Conservation (phyloP, 2,797 vertebrate genomes). For the Poeciliopsis infans region DNA sequence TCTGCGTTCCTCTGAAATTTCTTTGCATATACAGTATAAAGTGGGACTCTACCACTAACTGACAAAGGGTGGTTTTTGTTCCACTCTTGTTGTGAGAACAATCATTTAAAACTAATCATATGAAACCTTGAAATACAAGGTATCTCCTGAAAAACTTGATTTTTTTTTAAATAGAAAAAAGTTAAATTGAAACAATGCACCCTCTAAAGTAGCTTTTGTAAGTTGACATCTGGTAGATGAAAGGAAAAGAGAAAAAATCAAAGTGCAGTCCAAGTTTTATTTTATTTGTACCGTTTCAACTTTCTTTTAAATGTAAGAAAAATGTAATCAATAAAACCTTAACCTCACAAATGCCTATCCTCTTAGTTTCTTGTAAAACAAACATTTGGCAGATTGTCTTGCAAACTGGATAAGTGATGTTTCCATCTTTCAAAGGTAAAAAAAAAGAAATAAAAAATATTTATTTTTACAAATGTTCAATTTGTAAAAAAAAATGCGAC, state of each 20-base stretch:
- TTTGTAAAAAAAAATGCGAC: too few species aligned
- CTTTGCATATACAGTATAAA: background rate
- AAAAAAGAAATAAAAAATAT: too few species aligned
- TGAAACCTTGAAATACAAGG: slow-evolving; percentile 20
- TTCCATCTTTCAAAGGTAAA: background rate
- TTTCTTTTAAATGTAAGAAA: background rate
- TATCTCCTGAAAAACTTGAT: slow-evolving; percentile 8
- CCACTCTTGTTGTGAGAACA: background rate
- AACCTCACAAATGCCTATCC: background rate
- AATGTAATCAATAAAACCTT: background rate
- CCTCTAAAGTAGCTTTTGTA: background rate
- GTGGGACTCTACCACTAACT: slow-evolving; percentile 12
- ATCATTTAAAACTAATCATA: slow-evolving; percentile 4
- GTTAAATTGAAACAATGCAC: background rate
- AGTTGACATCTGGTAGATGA: background rate
- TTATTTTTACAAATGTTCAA: too few species aligned
- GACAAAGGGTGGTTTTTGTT: slow-evolving; percentile 16
- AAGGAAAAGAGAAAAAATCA: background rate
- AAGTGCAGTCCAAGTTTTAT: background rate
- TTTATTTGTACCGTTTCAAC: background rate
- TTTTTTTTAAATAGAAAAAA: background rate
- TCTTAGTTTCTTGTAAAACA: background rate
- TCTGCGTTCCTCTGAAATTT: slow-evolving; percentile 15
- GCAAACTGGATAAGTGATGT: too few species aligned
- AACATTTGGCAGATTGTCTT: background rate